Conservation (phyloP, 1,140 invertebrate genomes). For the Trichonephila clavipes region DNA sequence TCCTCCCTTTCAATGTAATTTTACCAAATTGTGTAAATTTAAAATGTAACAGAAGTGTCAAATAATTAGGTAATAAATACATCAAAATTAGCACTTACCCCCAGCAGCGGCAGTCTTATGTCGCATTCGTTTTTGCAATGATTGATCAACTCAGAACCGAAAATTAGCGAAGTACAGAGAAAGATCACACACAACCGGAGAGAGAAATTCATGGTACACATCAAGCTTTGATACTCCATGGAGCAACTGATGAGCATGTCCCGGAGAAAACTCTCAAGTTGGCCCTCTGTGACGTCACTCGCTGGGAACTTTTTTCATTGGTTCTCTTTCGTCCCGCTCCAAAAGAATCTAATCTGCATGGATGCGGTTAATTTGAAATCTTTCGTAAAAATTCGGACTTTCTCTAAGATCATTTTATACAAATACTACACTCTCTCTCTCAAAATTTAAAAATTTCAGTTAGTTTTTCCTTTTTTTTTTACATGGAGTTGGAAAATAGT, state of each 20-base stretch:
- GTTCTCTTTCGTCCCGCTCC: neutral
- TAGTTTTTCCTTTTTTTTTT: too few relatives aligned
- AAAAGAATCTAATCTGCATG: neutral
- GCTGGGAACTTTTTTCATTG: neutral
- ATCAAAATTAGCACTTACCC: neutral
- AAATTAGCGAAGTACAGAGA: neutral
- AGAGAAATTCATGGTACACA: neutral
- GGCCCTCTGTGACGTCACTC: neutral
- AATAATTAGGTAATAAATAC: too few relatives aligned
- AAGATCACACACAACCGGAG: too few relatives aligned
- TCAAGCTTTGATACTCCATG: neutral
- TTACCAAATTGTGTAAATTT: too few relatives aligned
- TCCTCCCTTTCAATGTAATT: too few relatives aligned
- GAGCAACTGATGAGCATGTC: neutral
- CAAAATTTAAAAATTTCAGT: too few relatives aligned
- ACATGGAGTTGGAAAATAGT: too few relatives aligned
- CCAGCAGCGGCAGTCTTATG: too few relatives aligned
- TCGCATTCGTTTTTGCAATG: neutral
- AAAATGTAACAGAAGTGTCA: too few relatives aligned
- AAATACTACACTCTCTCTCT: too few relatives aligned
- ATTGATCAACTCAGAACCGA: neutral
- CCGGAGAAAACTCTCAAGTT: neutral
- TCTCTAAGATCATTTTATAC: neutral
- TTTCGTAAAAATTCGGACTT: neutral
- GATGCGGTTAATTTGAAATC: neutral